Base-by-base conservation (phyloP, 2,797 vertebrate species). In the Bovichtus variegatus region DNA sequence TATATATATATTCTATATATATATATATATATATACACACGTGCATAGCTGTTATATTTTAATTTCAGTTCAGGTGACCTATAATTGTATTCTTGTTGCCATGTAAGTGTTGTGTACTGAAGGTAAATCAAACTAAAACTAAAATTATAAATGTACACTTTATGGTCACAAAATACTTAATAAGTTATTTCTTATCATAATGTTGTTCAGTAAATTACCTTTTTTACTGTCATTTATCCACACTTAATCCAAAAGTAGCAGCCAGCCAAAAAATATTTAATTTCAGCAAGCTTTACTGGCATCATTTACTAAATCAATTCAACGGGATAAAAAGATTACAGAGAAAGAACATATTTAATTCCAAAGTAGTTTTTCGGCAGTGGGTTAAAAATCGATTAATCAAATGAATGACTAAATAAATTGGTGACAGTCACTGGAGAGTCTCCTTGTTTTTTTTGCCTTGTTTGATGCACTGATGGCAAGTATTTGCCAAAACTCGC, bases 401-500 rank as follows among this genome's bases (percentile, higher is more conserved):
- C 4, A 38, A 44, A 78, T 54, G 6, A 66, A 44, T 50, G 31
- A 44, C 44, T 21, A 23, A 4, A 44, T 36, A 46, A 29, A 19
- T 1, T 29, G 36, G 16, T 19, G 15, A 7, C n/a, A 23, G 36
- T 77, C 25, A 59, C 25, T 53, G 19, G 15, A 47, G 31, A 44
- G 12, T 75, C 27, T 74, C 50, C 29, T 27, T 31, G 4, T 21
- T 3, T 0, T 44, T 71, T 76, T 74, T 83, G 53, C 68, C 63
- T 6, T 0, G 18, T 16, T 15, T 92, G 67, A 64, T 62, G 49
- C 85, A 55, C 68, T 70, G 88, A 59, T 65, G 76, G 93, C 93
- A 94, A 21, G 95, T 62, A 12, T 90, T 78, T 1, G 94, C 94
- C 34, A 93, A 78, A 11, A 74, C 74, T 2, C 89, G 90, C 53